Percentiles rank a stretch among this genome's conserved stretches.
phyloP scores from a whole-genome alignment of 1,140 invertebrate species.

The honey bee (Apis mellifera) region Amel_HAv3.1 CM009938.2:920501-921000 shows the following conservation, averaged over 20 bases:
- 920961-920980: no score
- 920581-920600: slow-evolving; percentile 64
- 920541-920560: slow-evolving; percentile 47
- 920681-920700: slow-evolving; percentile 8
- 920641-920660: slow-evolving; percentile 57
- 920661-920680: slow-evolving; percentile 58
- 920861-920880: no score
- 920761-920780: no score
- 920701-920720: not conserved
- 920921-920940: no score
- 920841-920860: no score
- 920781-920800: no score
- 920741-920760: rapidly evolving
- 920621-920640: slow-evolving; percentile 62
- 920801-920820: no score
- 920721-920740: not conserved
- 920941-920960: no score
- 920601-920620: slow-evolving; percentile 66
- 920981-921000: no score
- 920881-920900: no score
- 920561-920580: slow-evolving; percentile 58
- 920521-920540: not conserved
- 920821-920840: no score
- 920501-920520: slow-evolving; percentile 54
- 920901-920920: no score